A percentile compares a stretch with the other conserved stretches of the same genome.
Conservation (phyloP, 2,888 invertebrate species). For the Microlaimidae sp. region DNA sequence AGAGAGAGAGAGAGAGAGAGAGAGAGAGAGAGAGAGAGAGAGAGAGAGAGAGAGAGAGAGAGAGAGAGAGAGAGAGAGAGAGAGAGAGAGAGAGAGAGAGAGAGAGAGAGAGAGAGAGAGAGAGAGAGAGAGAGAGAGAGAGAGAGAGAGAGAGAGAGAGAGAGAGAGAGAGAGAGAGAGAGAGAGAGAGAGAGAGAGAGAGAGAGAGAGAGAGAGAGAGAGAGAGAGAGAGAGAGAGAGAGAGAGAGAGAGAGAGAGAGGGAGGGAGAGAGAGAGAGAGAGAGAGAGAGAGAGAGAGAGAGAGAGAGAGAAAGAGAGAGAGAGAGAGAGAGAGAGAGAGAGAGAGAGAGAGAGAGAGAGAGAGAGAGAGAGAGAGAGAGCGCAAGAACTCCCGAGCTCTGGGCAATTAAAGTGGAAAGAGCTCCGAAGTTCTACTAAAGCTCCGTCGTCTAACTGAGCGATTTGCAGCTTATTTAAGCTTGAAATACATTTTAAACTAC, state of each 20-base stretch:
- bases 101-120: neutral
- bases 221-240: neutral
- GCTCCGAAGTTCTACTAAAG: too few relatives aligned
- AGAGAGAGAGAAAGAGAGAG: constrained; percentile 2
- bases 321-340: constrained; percentile 6
- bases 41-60: too few relatives aligned
- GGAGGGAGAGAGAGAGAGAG: neutral
- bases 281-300: constrained; percentile 6
- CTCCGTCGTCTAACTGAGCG: too few relatives aligned
- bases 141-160: neutral
- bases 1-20: too few relatives aligned
- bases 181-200: neutral
- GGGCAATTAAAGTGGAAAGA: too few relatives aligned
- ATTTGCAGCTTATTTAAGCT: too few relatives aligned
- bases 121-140: neutral
- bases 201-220: neutral
- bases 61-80: neutral
- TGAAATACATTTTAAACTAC: too few relatives aligned
- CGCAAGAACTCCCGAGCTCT: constrained; percentile 3
- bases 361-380: neutral
- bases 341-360: constrained; percentile 5
- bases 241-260: neutral
- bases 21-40: too few relatives aligned
- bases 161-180: neutral
- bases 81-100: neutral